Evolutionary conservation across 1,140 invertebrate species (phyloP).

Genomic region (Drosophila ercepeae): DNA sequence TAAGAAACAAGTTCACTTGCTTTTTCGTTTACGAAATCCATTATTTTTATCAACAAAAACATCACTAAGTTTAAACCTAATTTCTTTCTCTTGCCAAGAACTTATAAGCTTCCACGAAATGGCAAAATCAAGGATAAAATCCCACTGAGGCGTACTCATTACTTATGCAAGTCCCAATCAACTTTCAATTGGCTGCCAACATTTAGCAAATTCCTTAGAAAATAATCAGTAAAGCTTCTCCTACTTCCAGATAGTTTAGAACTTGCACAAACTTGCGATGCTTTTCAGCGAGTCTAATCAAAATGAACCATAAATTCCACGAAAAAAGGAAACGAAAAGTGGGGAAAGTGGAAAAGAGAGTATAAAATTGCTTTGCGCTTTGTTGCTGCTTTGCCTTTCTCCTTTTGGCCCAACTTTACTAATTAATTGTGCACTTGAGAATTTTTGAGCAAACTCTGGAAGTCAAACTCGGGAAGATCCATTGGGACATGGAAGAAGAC

Average conservation of each 20-base stretch:
- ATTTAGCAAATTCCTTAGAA: conserved; percentile 10
- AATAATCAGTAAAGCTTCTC: conserved; percentile 52
- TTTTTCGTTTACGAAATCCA: too few relatives aligned
- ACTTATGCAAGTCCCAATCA: conserved; percentile 76
- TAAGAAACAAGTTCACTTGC: too few relatives aligned
- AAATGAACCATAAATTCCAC: conserved; percentile 65
- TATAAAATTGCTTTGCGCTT: conserved; percentile 41
- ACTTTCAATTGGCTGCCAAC: conserved; percentile 63
- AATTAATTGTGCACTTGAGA: conserved; percentile 82
- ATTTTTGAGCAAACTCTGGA: conserved; percentile 75
- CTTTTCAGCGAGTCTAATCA: conserved; percentile 52
- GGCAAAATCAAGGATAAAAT: conserved; percentile 20
- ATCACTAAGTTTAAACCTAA: not conserved
- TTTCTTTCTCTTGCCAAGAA: conserved; percentile 20
- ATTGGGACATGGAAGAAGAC: conserved; percentile 13
- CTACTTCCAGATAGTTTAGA: conserved; percentile 50
- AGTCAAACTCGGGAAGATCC: conserved; percentile 15
- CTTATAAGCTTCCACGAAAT: not conserved
- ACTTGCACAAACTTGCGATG: conserved; percentile 23
- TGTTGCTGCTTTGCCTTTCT: conserved; percentile 19
- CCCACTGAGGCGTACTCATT: conserved; percentile 47
- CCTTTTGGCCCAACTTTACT: conserved; percentile 63
- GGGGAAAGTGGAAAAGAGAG: conserved; percentile 5
- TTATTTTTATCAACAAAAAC: not conserved
- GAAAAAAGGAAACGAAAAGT: not conserved